Base-by-base conservation (phyloP, 1,140 invertebrate genomes). In the Notospermus geniculatus region DNA sequence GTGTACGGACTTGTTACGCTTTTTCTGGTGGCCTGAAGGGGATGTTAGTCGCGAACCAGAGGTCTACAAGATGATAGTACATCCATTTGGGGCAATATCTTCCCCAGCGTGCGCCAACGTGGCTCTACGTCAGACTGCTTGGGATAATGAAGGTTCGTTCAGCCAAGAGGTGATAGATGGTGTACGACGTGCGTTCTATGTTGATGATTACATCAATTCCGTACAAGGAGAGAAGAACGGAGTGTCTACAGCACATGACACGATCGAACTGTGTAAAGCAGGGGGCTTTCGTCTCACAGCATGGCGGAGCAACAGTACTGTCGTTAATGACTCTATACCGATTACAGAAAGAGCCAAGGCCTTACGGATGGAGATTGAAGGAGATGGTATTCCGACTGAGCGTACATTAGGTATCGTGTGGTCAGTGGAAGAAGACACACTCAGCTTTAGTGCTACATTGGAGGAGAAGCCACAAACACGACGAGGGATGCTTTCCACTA, bases 21-120 rank as follows among this genome's bases (percentile, higher is more conserved):
- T 68, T 29, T 43, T 62, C 7, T 68, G 63, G 66, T 68, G 60
- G 63, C 25, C 43, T 27, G 29, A 23, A 22, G 56, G 60, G 23
- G 46, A 15, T 25, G 54, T 4, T 13, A 13, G 29, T n/a, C 27
- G 27, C 28, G 28, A 62, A 23, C 57, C 57, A 17, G 46, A 32
- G 0, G 57, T 62, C 27, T 68, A 54, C 27, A 52, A 58, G 19
- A 64, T 64, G 62, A 62, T 45, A n/a, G 54, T 55, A 11, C 61
- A 61, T 56, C 25, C 60, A 4, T 66, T 68, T 57, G 61, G 64
- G 1, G 58, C 60, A 15, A 41, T 27, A 25, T 63, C 57, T 15
- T 60, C 57, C 0, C 63, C 63, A n/a, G 64, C 63, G 32, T 66
- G 63, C 46, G 56, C 54, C 0, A 62, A 32, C 27, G 67, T 52